Evolutionary conservation across 2,797 vertebrate species (phyloP).

Genomic region (Pagetopsis macropterus): DNA sequence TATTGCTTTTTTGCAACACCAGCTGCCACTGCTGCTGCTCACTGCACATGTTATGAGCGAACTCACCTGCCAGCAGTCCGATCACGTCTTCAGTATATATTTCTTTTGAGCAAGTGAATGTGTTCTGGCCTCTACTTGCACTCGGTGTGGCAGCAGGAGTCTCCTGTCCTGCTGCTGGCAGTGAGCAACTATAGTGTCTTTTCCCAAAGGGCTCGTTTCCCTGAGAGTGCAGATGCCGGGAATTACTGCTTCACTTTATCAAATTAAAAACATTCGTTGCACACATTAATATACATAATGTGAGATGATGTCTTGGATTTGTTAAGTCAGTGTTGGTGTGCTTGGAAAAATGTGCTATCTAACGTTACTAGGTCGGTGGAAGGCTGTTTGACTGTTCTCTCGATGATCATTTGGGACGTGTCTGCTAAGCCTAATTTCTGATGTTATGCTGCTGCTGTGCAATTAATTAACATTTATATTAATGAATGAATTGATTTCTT

Average conservation of each 20-base stretch:
- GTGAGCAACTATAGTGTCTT: neutral
- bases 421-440: slow-evolving; percentile 15
- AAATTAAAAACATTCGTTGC: slow-evolving; percentile 40
- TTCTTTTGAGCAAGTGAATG: neutral
- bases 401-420: slow-evolving; percentile 10
- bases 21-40: slow-evolving; percentile 2
- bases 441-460: slow-evolving; percentile 7
- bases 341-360: slow-evolving; percentile 3
- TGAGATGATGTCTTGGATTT: slow-evolving; percentile 27
- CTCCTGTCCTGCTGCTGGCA: slow-evolving; percentile 31
- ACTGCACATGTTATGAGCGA: slow-evolving; percentile 5
- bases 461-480: slow-evolving; percentile 32
- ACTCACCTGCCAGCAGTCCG: neutral
- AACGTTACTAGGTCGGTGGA: neutral
- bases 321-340: slow-evolving; percentile 16
- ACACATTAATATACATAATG: slow-evolving; percentile 19
- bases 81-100: slow-evolving; percentile 11
- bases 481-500: slow-evolving; percentile 31
- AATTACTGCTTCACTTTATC: slow-evolving; percentile 38
- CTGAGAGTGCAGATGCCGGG: slow-evolving; percentile 20
- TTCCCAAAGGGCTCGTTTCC: slow-evolving; percentile 31
- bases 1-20: slow-evolving; percentile 2
- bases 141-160: neutral
- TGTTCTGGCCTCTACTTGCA: neutral
- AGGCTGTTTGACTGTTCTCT: slow-evolving; percentile 26